phyloP scores from a whole-genome alignment of 2,797 vertebrate species.

The Hippoglossus hippoglossus region DNA sequence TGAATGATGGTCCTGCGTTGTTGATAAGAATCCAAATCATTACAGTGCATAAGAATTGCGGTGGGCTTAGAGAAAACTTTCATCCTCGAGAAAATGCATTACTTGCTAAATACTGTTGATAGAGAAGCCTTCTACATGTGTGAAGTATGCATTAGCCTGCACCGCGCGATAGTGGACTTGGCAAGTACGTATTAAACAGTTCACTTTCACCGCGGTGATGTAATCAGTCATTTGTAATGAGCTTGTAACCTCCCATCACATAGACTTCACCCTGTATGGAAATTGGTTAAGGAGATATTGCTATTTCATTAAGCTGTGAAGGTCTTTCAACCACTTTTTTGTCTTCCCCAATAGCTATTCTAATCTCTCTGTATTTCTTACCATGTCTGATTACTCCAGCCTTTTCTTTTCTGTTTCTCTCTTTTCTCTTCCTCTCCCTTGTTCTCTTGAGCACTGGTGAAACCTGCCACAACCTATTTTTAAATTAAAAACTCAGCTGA shows the following conservation, averaged over 20 bases:
- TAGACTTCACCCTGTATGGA: slow-evolving; percentile 24
- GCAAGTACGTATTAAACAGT: background rate
- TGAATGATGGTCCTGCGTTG: too few species aligned
- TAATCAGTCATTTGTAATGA: slow-evolving; percentile 11
- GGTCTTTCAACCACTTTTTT: slow-evolving; percentile 1
- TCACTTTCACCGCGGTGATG: slow-evolving; percentile 6
- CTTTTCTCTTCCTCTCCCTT: background rate
- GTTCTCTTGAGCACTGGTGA: slow-evolving; percentile 20
- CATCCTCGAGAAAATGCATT: too few species aligned
- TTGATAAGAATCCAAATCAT: too few species aligned
- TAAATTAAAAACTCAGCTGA: slow-evolving; percentile 36
- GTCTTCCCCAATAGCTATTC: slow-evolving; percentile 21
- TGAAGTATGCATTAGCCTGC: too few species aligned
- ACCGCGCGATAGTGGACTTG: background rate
- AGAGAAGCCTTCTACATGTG: too few species aligned
- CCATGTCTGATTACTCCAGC: slow-evolving; percentile 33
- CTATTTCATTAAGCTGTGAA: slow-evolving; percentile 35
- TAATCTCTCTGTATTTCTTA: slow-evolving; percentile 26
- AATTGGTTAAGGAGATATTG: slow-evolving; percentile 46
- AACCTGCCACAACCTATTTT: slow-evolving; percentile 57
- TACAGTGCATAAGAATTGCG: too few species aligned
- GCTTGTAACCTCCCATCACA: slow-evolving; percentile 2
- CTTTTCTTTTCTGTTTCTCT: slow-evolving; percentile 23
- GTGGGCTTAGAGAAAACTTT: too few species aligned
- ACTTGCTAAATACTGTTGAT: too few species aligned